Conservation (phyloP, 2,888 invertebrate genomes). For the Cephus pulcher region DNA sequence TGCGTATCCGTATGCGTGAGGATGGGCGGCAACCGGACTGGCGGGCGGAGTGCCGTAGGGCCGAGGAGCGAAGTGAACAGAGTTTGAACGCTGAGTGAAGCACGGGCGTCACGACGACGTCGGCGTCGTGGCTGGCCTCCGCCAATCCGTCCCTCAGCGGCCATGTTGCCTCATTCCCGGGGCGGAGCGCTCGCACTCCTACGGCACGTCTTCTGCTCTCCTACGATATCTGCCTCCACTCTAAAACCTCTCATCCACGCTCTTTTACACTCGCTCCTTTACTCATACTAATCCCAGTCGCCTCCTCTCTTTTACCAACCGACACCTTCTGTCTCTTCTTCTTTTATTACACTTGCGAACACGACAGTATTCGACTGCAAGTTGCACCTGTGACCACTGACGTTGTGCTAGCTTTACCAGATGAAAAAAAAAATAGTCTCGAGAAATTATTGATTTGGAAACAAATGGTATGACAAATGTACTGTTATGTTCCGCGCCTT, state of each 20-base stretch:
- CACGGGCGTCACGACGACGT: conserved; percentile 64
- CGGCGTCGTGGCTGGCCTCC: conserved; percentile 69
- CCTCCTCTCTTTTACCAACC: conserved; percentile 6
- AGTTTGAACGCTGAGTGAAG: conserved; percentile 56
- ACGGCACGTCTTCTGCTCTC: conserved; percentile 67
- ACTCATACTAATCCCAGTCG: conserved; percentile 10
- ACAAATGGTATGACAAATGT: neutral
- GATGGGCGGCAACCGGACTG: conserved; percentile 20
- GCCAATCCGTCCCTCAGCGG: conserved; percentile 74
- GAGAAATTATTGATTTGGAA: neutral
- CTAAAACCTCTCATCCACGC: conserved; percentile 16
- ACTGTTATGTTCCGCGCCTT: too few species aligned
- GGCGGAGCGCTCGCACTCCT: conserved; percentile 71
- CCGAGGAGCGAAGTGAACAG: conserved; percentile 11
- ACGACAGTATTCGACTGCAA: conserved; percentile 26
- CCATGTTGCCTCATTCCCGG: conserved; percentile 73
- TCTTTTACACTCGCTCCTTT: conserved; percentile 27
- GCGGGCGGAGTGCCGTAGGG: conserved; percentile 17
- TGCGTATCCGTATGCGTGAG: neutral
- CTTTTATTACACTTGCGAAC: neutral
- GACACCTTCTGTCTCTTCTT: conserved; percentile 1
- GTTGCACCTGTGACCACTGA: conserved; percentile 51
- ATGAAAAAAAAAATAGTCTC: neutral
- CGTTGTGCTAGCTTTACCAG: conserved; percentile 29
- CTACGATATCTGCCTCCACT: conserved; percentile 27